Conservation (phyloP, 2,113 vertebrate genomes). For the Noturus placidus region DNA sequence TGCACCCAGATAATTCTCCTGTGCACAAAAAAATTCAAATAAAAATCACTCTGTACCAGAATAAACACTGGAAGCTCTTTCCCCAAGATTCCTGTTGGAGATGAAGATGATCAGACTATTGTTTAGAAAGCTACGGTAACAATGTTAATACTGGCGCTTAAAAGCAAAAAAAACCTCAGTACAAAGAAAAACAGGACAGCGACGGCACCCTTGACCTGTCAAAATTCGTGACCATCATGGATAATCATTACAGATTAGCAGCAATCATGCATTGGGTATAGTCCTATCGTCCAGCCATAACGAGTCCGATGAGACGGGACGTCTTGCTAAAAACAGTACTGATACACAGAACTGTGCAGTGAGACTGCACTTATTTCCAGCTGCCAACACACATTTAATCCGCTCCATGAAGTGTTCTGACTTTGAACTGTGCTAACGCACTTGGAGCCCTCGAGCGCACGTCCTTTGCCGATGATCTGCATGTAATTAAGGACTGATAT, state of each 20-base stretch:
- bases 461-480: background rate
- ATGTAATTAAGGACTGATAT: background rate
- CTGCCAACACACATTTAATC: background rate
- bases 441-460: background rate
- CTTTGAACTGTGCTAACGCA: background rate
- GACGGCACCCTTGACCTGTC: background rate
- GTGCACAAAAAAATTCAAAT: too few species aligned
- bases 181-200: background rate
- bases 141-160: background rate
- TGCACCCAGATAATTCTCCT: too few species aligned
- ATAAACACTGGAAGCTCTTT: background rate
- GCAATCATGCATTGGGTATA: background rate
- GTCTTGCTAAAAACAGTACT: background rate
- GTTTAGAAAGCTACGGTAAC: background rate
- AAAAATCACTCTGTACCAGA: background rate
- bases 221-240: too few species aligned
- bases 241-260: background rate
- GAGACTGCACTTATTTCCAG: background rate
- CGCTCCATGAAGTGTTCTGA: background rate
- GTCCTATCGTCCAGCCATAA: background rate
- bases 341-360: too few species aligned
- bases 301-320: background rate
- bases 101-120: background rate
- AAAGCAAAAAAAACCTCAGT: background rate
- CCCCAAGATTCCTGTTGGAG: background rate